phyloP scores from a whole-genome alignment of 2,888 invertebrate species.

The Ennomos fuscantarius region DNA sequence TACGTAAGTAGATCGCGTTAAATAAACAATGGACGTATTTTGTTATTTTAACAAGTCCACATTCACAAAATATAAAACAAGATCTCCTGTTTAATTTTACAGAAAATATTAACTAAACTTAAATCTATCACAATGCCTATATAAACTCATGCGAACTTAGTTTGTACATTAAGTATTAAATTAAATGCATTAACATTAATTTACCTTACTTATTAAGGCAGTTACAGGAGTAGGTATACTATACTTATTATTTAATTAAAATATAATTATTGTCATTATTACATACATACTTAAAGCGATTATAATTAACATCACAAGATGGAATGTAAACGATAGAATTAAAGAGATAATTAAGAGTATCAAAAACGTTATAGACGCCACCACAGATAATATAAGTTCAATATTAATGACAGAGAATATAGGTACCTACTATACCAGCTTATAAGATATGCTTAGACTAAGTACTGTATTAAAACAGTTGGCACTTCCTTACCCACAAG shows the following conservation, averaged over 20 bases:
- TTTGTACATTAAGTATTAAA: slow-evolving; percentile 76
- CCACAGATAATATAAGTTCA: slow-evolving; percentile 1
- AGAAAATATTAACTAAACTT: slow-evolving; percentile 44
- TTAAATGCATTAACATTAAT: slow-evolving; percentile 71
- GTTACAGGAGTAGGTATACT: slow-evolving; percentile 37
- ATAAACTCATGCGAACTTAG: slow-evolving; percentile 69
- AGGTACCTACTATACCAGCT: slow-evolving; percentile 5
- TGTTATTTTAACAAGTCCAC: not conserved
- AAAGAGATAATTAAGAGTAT: slow-evolving; percentile 21
- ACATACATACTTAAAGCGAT: slow-evolving; percentile 55
- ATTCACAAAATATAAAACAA: slow-evolving; percentile 7
- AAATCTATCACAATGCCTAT: slow-evolving; percentile 70
- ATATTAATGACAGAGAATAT: slow-evolving; percentile 3
- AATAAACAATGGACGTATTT: slow-evolving; percentile 15
- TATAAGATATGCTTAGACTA: slow-evolving; percentile 13
- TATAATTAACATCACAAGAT: slow-evolving; percentile 44
- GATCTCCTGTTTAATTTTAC: not conserved
- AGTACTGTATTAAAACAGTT: slow-evolving; percentile 25
- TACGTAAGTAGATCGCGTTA: slow-evolving; percentile 26
- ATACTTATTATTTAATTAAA: slow-evolving; percentile 24
- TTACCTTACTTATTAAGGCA: slow-evolving; percentile 58
- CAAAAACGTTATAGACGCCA: slow-evolving; percentile 11
- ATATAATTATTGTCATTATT: slow-evolving; percentile 58
- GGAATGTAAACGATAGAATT: slow-evolving; percentile 48
- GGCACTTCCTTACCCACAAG: slow-evolving; percentile 21